These are phyloP conservation scores for Cyanoderma ruficeps DNA, from an alignment of 2,113 vertebrate genomes.

Conservation along the genomic window DNA sequence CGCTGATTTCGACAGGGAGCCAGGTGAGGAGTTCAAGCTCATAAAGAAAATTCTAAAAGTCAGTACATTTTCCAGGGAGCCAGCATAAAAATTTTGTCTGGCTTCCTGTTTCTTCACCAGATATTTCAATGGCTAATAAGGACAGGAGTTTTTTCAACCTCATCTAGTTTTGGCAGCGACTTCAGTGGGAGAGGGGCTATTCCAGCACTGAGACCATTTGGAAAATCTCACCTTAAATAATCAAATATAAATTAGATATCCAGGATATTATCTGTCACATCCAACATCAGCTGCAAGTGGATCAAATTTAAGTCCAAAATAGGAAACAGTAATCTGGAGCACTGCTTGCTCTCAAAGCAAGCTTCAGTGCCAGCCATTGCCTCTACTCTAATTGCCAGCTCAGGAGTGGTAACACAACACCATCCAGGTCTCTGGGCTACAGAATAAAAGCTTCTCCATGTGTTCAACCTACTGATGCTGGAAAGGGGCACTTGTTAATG, in stretches of 20 bases:
- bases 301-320: conserved; percentile 3
- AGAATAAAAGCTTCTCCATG: conserved; percentile 33
- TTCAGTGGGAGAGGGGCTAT: background rate
- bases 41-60: background rate
- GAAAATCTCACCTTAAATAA: conserved; percentile 43
- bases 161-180: background rate
- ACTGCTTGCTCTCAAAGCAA: background rate
- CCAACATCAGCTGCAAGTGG: background rate
- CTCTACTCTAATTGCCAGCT: conserved; percentile 13
- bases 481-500: conserved; percentile 9
- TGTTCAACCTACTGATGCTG: conserved; percentile 4
- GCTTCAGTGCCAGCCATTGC: background rate
- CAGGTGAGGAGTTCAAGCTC: background rate
- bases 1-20: background rate
- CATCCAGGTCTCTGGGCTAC: background rate
- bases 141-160: background rate
- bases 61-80: background rate
- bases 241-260: conserved; percentile 33
- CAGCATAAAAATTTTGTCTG: background rate
- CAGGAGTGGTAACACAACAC: background rate
- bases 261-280: background rate
- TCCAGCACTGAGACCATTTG: background rate
- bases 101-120: background rate
- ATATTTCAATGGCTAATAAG: background rate
- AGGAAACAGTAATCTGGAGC: conserved; percentile 34